Conservation (phyloP, 2,113 vertebrate species). For the Ictidomys tridecemlineatus region DNA sequence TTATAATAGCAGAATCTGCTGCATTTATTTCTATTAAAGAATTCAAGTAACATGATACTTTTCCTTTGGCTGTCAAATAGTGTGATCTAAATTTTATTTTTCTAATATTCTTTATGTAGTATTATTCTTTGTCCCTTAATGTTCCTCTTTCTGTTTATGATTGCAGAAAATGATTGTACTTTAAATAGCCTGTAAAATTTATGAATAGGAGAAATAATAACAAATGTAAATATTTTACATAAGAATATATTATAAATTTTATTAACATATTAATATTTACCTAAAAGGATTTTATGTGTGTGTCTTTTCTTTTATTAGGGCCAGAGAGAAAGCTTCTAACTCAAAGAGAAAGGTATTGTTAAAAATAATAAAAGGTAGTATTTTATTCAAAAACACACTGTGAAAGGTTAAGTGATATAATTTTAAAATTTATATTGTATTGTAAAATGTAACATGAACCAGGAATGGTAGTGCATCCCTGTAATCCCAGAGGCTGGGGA, state of each 20-base stretch:
- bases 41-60: too few species aligned
- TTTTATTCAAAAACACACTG: too few species aligned
- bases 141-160: neutral
- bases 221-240: constrained; percentile 37
- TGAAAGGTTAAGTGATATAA: too few species aligned
- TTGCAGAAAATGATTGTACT: neutral
- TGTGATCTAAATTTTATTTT: constrained; percentile 17
- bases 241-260: neutral
- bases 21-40: too few species aligned
- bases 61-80: neutral
- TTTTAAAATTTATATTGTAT: too few species aligned
- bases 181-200: neutral
- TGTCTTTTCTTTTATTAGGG: too few species aligned
- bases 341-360: too few species aligned
- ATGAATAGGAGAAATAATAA: neutral
- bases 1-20: constrained; percentile 88
- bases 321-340: too few species aligned
- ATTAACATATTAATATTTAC: neutral
- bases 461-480: too few species aligned
- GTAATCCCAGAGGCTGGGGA: too few species aligned
- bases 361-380: too few species aligned
- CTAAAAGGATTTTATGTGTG: constrained; percentile 44
- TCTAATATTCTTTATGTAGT: neutral
- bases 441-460: too few species aligned
- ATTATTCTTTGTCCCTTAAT: neutral